Evolutionary conservation across 2,888 invertebrate species (phyloP), one percentile per base, ranked within the genome.

Genomic region (Neoitamus cyanurus): DNA sequence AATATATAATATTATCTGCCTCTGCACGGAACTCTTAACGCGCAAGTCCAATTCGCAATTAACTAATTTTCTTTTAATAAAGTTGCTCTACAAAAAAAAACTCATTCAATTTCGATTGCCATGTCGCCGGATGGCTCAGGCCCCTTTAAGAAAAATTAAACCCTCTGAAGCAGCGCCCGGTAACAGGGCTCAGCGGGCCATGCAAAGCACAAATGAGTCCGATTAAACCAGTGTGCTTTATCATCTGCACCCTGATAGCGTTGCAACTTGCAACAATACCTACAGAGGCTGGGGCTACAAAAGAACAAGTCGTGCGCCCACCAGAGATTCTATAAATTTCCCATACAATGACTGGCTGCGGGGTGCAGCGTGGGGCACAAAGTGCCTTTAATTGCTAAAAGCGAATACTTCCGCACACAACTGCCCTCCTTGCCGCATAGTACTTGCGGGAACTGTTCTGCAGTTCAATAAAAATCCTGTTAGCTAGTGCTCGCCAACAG

Each of bases 271-370:
- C 48, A 20, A 25, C 58, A 58, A 20, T 20, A 46, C 25, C 9
- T 3, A 42, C n/a, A 6, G 58, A 58, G 58, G 58, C 58, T 58
- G 25, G 58, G 48, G 25, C 25, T 20, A 25, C 58, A 58, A 70
- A 70, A 31, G 70, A 9, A 70, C n/a, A 31, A 31, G 31, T 70
- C 70, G 70, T 6, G n/a, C 30, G n/a, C 30, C 13, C 30, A 15
- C 70, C 70, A 31, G n/a, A 31, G 70, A 31, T 70, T 70, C 70
- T 70, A 31, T 70, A 70, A 70, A 70, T 70, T 70, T 70, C 1
- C 31, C 15, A 70, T 28, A 70, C 15, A 70, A n/a, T 70, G 30
- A 11, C 70, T 4, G 7, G 4, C 70, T 70, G n/a, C 2, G 70
- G 15, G 70, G n/a, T 4, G 5, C 4, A 15, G 30, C 28, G 13